phyloP scores from a whole-genome alignment of 1,140 invertebrate species.

The Drosophila littoralis region DNA sequence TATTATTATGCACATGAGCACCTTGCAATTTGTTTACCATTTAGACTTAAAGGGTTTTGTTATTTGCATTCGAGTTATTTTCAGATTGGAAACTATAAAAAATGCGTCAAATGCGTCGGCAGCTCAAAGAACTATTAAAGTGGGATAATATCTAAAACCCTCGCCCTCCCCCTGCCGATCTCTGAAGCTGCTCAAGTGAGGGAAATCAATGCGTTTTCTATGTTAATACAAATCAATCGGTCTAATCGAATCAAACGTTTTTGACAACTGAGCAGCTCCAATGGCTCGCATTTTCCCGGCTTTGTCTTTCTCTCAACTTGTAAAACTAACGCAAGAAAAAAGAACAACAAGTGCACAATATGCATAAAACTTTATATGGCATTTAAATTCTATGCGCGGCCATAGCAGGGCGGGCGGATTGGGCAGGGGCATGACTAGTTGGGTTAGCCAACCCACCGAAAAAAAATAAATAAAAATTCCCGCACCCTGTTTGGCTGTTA shows the following conservation, averaged over 20 bases:
- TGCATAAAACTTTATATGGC: constrained; percentile 81
- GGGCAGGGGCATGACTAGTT: constrained; percentile 14
- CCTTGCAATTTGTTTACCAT: neutral
- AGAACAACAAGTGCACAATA: constrained; percentile 72
- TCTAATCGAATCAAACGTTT: constrained; percentile 78
- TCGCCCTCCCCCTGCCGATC: constrained; percentile 6
- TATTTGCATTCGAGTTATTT: constrained; percentile 38
- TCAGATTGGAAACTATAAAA: constrained; percentile 15
- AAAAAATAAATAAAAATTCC: neutral
- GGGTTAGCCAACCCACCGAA: neutral
- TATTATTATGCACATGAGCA: too few species aligned
- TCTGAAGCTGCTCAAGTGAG: constrained; percentile 57
- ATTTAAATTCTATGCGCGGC: constrained; percentile 63
- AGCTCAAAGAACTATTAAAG: constrained; percentile 18
- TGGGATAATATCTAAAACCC: neutral
- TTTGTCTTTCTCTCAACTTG: constrained; percentile 38
- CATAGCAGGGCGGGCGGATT: neutral
- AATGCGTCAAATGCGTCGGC: constrained; percentile 2
- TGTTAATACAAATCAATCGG: constrained; percentile 78
- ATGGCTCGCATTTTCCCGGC: constrained; percentile 52
- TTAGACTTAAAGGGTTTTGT: constrained; percentile 6
- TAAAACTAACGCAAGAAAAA: constrained; percentile 47
- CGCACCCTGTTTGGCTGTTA: constrained; percentile 52
- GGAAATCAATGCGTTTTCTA: constrained; percentile 77
- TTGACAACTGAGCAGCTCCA: constrained; percentile 73